These are phyloP conservation scores for Asbolus verrucosus DNA, from an alignment of 1,140 invertebrate species.

Conservation along the genomic window DNA sequence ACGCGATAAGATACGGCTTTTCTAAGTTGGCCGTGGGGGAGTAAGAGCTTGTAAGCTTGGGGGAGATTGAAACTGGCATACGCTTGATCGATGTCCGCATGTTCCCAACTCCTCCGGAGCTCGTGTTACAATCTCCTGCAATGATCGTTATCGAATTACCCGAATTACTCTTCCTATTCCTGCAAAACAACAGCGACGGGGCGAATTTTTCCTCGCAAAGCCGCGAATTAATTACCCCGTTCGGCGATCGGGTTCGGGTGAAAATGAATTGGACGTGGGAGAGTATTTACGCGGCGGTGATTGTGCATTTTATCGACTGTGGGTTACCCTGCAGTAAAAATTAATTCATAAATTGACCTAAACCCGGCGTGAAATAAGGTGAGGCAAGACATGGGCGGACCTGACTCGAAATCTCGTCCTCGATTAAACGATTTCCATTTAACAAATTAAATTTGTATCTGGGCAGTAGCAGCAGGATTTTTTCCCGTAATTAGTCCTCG, in stretches of 20 bases:
- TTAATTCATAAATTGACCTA: conserved; percentile 42
- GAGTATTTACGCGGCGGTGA: conserved; percentile 12
- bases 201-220: conserved; percentile 20
- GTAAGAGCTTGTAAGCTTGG: conserved; percentile 38
- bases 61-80: conserved; percentile 45
- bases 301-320: conserved; percentile 20
- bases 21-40: conserved; percentile 44
- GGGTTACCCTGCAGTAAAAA: conserved; percentile 34
- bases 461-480: conserved; percentile 25
- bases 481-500: conserved; percentile 17
- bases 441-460: conserved; percentile 48
- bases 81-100: conserved; percentile 44
- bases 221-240: conserved; percentile 28
- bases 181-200: conserved; percentile 13
- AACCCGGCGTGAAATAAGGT: conserved; percentile 26
- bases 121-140: conserved; percentile 37
- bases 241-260: conserved; percentile 9
- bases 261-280: conserved; percentile 18
- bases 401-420: conserved; percentile 40
- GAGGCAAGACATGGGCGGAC: conserved; percentile 46
- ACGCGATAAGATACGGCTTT: conserved; percentile 55
- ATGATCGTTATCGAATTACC: conserved; percentile 38
- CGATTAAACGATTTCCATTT: conserved; percentile 44
- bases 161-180: conserved; percentile 24
- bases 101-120: conserved; percentile 22